Conservation (phyloP, 2,113 vertebrate species). For the Lycocorax pyrrhopterus region DNA sequence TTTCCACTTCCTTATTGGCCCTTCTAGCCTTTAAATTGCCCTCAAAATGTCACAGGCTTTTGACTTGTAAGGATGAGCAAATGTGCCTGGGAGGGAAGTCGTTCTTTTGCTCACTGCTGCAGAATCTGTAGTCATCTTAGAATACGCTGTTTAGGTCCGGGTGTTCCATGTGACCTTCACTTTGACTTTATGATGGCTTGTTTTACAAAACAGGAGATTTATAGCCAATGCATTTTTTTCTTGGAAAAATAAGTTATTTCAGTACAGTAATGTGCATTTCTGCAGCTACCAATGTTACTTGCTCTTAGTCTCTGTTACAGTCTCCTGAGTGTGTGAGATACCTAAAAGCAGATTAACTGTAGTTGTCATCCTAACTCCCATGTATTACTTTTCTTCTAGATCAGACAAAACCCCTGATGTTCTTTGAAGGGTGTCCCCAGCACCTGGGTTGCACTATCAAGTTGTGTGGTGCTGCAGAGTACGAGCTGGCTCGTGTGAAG, state of each 20-base stretch:
- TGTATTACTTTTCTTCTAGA: constrained; percentile 64
- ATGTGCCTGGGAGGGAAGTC: not conserved
- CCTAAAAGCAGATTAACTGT: not conserved
- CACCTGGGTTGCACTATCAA: constrained; percentile 95
- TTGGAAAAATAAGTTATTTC: not conserved
- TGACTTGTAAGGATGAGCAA: not conserved
- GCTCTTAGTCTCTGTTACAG: not conserved
- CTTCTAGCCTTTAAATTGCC: not conserved
- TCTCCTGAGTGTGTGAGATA: not conserved
- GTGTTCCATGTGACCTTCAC: not conserved
- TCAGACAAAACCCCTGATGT: constrained; percentile 92
- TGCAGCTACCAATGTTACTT: not conserved
- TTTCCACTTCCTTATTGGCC: not conserved
- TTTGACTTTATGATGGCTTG: not conserved
- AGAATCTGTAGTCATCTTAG: not conserved
- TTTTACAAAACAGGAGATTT: not conserved
- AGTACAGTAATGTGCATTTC: not conserved
- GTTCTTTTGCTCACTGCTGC: not conserved
- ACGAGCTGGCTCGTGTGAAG: constrained; percentile 93
- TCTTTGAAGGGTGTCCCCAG: constrained; percentile 93
- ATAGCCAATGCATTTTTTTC: not conserved
- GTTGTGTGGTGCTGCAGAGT: constrained; percentile 90
- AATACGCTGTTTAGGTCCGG: accelerated
- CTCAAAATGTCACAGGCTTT: not conserved
- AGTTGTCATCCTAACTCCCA: not conserved